Evolutionary conservation across 2,888 invertebrate species (phyloP), one percentile per base, ranked within the genome.

Genomic region (Teinopalpus imperialis): DNA sequence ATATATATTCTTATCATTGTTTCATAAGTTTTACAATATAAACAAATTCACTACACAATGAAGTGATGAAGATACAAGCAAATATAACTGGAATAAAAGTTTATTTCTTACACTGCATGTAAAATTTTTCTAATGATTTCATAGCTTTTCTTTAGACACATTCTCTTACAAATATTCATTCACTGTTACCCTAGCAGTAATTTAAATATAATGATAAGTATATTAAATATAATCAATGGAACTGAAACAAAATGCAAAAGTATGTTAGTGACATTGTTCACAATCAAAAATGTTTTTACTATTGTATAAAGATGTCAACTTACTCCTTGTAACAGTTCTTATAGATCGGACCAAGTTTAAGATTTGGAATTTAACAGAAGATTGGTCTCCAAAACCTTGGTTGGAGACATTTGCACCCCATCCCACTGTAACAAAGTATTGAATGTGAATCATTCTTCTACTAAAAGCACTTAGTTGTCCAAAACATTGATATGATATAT

Each of bases 291-390:
- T 2, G n/a, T 23, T 23, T 23, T 7, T 7, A 2, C 4, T 7
- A 5, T 23, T 23, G 2, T 16, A 16, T 16, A 4, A 16, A 10
- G 16, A 23, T 13, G 10, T n/a, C 21, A 56, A 92, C 94, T 93
- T 91, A 99, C 99, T 96, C 91, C 98, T 94, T 67, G 97, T 96
- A n/a, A 99, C 98, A 47, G 98, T 99, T 66, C 98, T 91, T 55
- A 99, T 97, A 1, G 99, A 98, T 67, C 97, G 92, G 20, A 99
- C 92, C 45, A 99, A 90, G 81, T 97, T 96, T 54, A 98, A 90
- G 37, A 97, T 87, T 83, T 98, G 98, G 40, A 94, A 93, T 80
- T 97, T 98, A 2, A 95, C 91, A 0, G 96, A 93, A 0, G 97
- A 91, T 67, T 93, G 93, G 69, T 98, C 96, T 26, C 95, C 97